A percentile compares a stretch with the other conserved stretches of the same genome.
Evolutionary conservation across 2,888 invertebrate species (phyloP).

Genomic region (Epicampocera succincta): DNA sequence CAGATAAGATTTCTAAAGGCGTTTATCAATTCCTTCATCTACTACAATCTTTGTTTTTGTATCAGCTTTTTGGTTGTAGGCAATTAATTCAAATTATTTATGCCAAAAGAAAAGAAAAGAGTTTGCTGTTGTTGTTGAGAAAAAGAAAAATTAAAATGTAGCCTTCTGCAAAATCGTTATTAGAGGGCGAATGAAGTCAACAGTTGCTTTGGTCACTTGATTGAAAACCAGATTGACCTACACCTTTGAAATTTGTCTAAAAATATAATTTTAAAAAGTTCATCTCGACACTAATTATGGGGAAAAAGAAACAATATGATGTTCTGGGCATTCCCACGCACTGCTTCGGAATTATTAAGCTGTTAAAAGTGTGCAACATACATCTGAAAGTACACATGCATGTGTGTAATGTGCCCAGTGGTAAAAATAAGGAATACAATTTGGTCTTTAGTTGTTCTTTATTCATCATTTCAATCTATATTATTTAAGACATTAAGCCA

Average conservation of each 20-base stretch:
- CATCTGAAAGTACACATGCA: too few relatives aligned
- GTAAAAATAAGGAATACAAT: too few relatives aligned
- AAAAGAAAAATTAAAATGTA: constrained; percentile 29
- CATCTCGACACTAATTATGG: too few relatives aligned
- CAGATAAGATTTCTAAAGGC: constrained; percentile 33
- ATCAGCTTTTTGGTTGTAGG: background rate
- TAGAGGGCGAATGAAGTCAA: constrained; percentile 47
- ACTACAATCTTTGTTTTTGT: background rate
- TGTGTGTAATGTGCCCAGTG: too few relatives aligned
- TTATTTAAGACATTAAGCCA: too few relatives aligned
- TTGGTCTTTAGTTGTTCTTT: too few relatives aligned
- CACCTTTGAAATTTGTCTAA: background rate
- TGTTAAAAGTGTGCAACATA: too few relatives aligned
- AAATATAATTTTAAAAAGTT: too few relatives aligned
- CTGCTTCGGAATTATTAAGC: too few relatives aligned
- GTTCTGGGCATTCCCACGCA: too few relatives aligned
- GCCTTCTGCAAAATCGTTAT: constrained; percentile 25
- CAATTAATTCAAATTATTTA: constrained; percentile 51
- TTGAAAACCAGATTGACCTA: background rate
- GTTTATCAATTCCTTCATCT: constrained; percentile 16
- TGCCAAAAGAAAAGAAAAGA: constrained; percentile 1
- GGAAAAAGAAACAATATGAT: too few relatives aligned
- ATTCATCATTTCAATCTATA: too few relatives aligned
- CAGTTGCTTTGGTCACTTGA: constrained; percentile 17
- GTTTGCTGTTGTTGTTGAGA: background rate